phyloP scores from a whole-genome alignment of 1,140 invertebrate genomes.

The Mactra quadrangularis region DNA sequence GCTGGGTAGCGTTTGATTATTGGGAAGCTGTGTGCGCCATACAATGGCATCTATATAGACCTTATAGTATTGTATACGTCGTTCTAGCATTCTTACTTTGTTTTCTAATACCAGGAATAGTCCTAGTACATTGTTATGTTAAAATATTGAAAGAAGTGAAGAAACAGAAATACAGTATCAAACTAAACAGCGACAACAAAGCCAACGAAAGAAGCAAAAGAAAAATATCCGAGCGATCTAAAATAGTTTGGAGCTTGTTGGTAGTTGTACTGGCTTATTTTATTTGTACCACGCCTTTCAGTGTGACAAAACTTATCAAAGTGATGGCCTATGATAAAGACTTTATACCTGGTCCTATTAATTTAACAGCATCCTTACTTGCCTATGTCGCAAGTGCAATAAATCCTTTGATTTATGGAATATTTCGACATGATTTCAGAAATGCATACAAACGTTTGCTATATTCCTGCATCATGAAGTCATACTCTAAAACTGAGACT shows the following conservation, averaged over 20 bases:
- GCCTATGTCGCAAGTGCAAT: conserved; percentile 80
- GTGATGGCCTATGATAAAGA: conserved; percentile 60
- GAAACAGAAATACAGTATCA: conserved; percentile 29
- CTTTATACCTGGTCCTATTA: conserved; percentile 78
- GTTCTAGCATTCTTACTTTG: conserved; percentile 80
- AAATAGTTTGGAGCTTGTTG: conserved; percentile 79
- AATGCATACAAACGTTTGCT: conserved; percentile 70
- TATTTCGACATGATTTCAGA: conserved; percentile 81
- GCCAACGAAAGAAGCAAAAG: conserved; percentile 24
- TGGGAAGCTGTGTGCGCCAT: conserved; percentile 83
- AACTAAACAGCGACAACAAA: not conserved
- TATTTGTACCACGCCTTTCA: conserved; percentile 83
- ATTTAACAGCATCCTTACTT: conserved; percentile 76
- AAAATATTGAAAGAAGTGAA: conserved; percentile 71
- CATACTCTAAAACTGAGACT: not conserved
- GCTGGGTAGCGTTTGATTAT: conserved; percentile 83
- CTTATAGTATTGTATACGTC: conserved; percentile 76
- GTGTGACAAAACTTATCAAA: conserved; percentile 83
- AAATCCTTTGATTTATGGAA: conserved; percentile 83
- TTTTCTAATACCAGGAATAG: conserved; percentile 78
- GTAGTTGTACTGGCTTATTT: conserved; percentile 81
- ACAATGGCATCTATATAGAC: conserved; percentile 77
- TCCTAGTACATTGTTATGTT: conserved; percentile 76
- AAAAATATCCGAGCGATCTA: conserved; percentile 70
- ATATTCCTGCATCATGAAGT: not conserved